phyloP scores from a whole-genome alignment of 2,888 invertebrate species.

The Lithophane leautieri region DNA sequence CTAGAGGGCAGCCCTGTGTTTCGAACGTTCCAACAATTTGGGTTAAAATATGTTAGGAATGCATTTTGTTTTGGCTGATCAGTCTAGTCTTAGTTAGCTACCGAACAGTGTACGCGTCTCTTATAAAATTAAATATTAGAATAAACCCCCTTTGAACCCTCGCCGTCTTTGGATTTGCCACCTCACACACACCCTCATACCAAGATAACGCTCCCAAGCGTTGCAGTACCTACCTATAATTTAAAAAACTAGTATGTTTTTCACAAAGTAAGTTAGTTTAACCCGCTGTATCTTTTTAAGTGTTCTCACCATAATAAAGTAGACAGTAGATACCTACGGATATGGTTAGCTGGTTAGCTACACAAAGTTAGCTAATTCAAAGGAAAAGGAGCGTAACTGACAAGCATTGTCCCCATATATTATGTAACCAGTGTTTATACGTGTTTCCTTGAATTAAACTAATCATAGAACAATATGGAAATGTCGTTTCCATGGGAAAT shows the following conservation, averaged over 20 bases:
- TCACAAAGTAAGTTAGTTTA: background rate
- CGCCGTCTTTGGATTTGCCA: too few species aligned
- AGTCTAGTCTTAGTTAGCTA: too few species aligned
- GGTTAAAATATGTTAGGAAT: too few species aligned
- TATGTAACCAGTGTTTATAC: conserved; percentile 3
- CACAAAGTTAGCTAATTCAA: conserved; percentile 22
- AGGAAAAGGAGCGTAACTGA: conserved; percentile 52
- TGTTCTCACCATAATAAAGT: background rate
- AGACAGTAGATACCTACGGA: background rate
- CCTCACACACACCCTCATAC: too few species aligned
- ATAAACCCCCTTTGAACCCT: too few species aligned
- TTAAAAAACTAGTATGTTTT: background rate
- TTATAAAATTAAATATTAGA: too few species aligned
- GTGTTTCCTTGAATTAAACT: conserved; percentile 41
- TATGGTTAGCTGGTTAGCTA: conserved; percentile 13
- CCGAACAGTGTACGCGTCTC: too few species aligned
- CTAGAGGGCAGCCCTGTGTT: too few species aligned
- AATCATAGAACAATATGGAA: conserved; percentile 58
- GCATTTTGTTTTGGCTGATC: too few species aligned
- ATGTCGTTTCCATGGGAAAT: conserved; percentile 54
- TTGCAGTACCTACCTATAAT: too few species aligned
- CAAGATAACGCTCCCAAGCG: too few species aligned
- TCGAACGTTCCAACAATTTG: too few species aligned
- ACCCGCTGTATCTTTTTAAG: background rate
- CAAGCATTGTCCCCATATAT: conserved; percentile 44